phyloP scores from a whole-genome alignment of 2,888 invertebrate genomes.

The Proisotoma minuta region DNA sequence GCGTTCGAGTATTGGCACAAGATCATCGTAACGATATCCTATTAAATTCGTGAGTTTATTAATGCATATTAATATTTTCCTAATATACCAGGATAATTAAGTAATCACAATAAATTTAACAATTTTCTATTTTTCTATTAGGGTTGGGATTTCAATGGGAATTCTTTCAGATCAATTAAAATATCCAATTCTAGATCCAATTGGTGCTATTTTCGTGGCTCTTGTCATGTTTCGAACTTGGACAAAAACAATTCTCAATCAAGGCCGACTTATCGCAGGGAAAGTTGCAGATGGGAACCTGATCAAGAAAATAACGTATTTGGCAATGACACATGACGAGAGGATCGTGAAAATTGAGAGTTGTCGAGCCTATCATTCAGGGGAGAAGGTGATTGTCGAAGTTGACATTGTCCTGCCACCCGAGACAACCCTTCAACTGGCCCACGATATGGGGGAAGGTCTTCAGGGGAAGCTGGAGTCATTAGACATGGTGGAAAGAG shows the following conservation, averaged over 20 bases:
- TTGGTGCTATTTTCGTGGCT: constrained; percentile 16
- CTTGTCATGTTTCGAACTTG: constrained; percentile 11
- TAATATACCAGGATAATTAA: too few relatives aligned
- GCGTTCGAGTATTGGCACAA: constrained; percentile 7
- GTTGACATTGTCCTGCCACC: constrained; percentile 19
- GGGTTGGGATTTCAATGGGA: constrained; percentile 4
- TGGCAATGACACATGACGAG: constrained; percentile 18
- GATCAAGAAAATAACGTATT: constrained; percentile 12
- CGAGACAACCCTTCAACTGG: constrained; percentile 8
- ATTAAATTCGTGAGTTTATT: too few relatives aligned
- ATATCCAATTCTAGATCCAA: constrained; percentile 10
- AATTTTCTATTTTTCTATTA: too few relatives aligned
- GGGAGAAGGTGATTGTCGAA: constrained; percentile 15
- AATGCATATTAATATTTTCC: too few relatives aligned
- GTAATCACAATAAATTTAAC: too few relatives aligned
- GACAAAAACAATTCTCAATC: constrained; percentile 13
- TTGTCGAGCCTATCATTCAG: constrained; percentile 14
- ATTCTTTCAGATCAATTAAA: constrained; percentile 3
- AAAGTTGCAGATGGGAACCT: constrained; percentile 8
- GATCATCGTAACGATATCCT: constrained; percentile 16
- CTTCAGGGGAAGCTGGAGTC: constrained; percentile 16
- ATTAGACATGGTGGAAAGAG: constrained; percentile 8
- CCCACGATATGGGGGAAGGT: constrained; percentile 15
- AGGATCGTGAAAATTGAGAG: constrained; percentile 10
- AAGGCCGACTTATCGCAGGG: constrained; percentile 6